A percentile compares a stretch with the other conserved stretches of the same genome.
These are phyloP conservation scores for Coptodon bakossiorum DNA, from an alignment of 2,113 vertebrate genomes.

Conservation along the genomic window DNA sequence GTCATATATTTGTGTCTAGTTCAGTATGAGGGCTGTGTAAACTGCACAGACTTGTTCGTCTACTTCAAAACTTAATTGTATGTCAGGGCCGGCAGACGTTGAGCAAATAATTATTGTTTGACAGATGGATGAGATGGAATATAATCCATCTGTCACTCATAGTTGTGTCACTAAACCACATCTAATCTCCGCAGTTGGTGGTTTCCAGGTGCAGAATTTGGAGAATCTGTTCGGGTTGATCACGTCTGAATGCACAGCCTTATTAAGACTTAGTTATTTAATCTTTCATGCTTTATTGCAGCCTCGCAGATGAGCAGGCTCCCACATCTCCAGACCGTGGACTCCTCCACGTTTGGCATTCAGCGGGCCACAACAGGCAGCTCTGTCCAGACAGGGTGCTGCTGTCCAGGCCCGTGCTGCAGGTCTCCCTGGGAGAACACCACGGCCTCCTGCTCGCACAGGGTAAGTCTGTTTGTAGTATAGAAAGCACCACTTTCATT, in stretches of 20 bases:
- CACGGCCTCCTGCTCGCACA: slow-evolving; percentile 87
- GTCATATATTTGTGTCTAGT: background rate
- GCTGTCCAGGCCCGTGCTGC: slow-evolving; percentile 79
- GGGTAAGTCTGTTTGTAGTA: slow-evolving; percentile 63
- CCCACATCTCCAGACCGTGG: slow-evolving; percentile 77
- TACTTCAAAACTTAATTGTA: background rate
- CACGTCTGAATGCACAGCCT: background rate
- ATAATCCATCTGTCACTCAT: background rate
- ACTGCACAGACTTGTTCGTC: background rate
- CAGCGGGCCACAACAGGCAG: slow-evolving; percentile 68
- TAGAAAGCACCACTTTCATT: background rate
- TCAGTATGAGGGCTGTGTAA: background rate
- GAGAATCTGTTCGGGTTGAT: background rate
- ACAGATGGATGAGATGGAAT: background rate
- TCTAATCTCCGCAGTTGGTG: background rate
- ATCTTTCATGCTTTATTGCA: background rate
- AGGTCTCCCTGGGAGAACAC: slow-evolving; percentile 81
- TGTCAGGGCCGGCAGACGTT: background rate
- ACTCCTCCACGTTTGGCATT: slow-evolving; percentile 80
- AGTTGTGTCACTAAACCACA: background rate
- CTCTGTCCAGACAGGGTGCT: slow-evolving; percentile 78
- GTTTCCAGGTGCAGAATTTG: background rate
- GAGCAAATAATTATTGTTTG: background rate
- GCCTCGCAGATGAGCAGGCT: slow-evolving; percentile 60
- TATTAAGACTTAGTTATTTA: background rate